Percentiles rank a stretch among this genome's conserved stretches.
These are phyloP conservation scores for Pteronura brasiliensis DNA, from an alignment of 2,113 vertebrate species.

Conservation along the genomic window DNA sequence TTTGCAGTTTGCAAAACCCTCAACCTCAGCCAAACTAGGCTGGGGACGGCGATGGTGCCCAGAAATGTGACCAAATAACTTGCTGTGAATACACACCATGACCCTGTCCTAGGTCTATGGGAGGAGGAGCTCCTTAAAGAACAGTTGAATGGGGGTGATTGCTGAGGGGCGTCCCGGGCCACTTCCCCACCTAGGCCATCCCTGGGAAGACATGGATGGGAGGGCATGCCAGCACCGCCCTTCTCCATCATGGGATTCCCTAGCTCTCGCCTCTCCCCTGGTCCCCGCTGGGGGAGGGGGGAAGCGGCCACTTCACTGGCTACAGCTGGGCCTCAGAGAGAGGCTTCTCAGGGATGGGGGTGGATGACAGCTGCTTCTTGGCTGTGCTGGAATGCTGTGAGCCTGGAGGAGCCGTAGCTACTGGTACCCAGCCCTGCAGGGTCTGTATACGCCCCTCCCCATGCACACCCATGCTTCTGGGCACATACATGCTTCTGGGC, in stretches of 20 bases:
- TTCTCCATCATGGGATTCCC: background rate
- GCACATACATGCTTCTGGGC: background rate
- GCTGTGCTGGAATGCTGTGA: slow-evolving; percentile 38
- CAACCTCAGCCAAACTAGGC: background rate
- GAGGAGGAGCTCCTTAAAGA: slow-evolving; percentile 78
- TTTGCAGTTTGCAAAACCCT: background rate
- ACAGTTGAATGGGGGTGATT: slow-evolving; percentile 67
- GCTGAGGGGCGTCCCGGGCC: slow-evolving; percentile 49
- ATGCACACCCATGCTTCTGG: background rate
- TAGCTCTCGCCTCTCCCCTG: background rate
- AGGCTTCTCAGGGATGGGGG: background rate
- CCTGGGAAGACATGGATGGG: too few relatives aligned
- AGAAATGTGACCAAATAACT: slow-evolving; percentile 60
- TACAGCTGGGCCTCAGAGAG: background rate
- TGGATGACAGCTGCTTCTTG: slow-evolving; percentile 63
- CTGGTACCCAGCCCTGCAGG: background rate
- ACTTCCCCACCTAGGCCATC: background rate
- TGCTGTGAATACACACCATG: slow-evolving; percentile 78
- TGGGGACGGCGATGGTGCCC: slow-evolving; percentile 53
- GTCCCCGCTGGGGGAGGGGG: background rate
- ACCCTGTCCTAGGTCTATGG: slow-evolving; percentile 76
- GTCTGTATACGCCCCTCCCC: background rate
- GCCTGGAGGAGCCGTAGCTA: slow-evolving; percentile 23
- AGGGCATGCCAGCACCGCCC: background rate
- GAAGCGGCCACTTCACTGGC: background rate